Evolutionary conservation across 2,797 vertebrate species (phyloP).

Genomic region (Nyctibius grandis): DNA sequence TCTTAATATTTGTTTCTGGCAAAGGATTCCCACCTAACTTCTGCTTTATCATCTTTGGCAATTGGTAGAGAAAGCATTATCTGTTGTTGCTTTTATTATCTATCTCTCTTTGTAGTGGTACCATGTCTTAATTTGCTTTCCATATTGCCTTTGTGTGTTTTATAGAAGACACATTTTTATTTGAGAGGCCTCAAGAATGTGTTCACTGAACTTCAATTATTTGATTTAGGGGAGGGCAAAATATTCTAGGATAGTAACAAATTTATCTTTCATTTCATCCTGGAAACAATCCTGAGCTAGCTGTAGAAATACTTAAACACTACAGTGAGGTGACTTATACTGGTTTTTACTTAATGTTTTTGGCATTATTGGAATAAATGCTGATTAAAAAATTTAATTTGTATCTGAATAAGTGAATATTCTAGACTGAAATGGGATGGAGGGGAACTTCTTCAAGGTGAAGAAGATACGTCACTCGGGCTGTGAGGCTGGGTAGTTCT

Average conservation of each 20-base stretch:
- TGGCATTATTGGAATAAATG: neutral
- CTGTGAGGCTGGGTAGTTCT: neutral
- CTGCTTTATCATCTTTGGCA: neutral
- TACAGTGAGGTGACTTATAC: neutral
- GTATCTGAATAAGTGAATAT: neutral
- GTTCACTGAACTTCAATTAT: neutral
- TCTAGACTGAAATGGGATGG: neutral
- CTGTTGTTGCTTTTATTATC: neutral
- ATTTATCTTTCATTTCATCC: neutral
- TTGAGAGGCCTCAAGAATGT: neutral
- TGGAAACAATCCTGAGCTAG: neutral
- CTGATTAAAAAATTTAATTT: neutral
- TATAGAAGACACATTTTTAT: neutral
- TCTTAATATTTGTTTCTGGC: neutral
- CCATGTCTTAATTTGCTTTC: neutral
- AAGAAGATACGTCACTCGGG: accelerated
- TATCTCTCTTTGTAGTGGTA: neutral
- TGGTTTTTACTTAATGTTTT: neutral
- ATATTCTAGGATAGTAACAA: neutral
- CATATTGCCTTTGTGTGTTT: neutral
- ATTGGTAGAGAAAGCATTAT: neutral
- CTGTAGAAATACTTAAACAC: neutral
- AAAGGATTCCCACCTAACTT: neutral
- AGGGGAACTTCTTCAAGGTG: neutral
- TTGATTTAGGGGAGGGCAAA: neutral